Base-by-base conservation (phyloP, 2,797 vertebrate species). In the Tapirus indicus region DNA sequence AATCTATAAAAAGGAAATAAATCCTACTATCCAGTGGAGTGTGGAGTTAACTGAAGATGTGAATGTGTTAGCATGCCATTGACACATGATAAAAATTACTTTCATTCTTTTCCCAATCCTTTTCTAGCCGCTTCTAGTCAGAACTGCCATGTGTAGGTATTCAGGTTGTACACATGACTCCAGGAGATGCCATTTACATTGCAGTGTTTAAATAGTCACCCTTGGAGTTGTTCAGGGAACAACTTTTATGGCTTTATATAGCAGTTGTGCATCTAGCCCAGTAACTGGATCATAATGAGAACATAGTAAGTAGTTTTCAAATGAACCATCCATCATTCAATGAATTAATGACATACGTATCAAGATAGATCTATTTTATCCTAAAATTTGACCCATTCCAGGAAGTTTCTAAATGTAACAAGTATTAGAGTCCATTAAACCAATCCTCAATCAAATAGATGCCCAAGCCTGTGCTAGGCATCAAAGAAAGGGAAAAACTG, bases 381-480 rank as follows among this genome's bases (percentile, higher is more conserved):
- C 49, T 88, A 80, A 85, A 85, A 94, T 25, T 49, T 91, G 47
- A 88, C 54, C 44, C 38, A 71, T 89, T 56, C 32, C 27, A 91
- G 29, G 88, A 93, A 89, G 11, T 66, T 71, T 97, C 92, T 89
- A 89, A 92, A 95, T 64, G 18, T 47, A 77, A 75, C 23, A 79
- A 87, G 23, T 78, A 14, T 54, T 86, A 96, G 58, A 90, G 21
- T n/a, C 14, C 80, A 27, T 88, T 78, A 35, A 66, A 94, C 60
- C 84, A 96, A 41, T 80, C 8, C 21, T 79, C 8, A 41, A 17
- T 69, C 29, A 94, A 83, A 83, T 87, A 56, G 4, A 52, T 60
- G 7, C 1, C n/a, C 10, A 74, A 23, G 20, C 38, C 12, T 60
- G 12, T 83, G 5, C 27, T 58, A 56, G 20, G 66, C 10, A 86